Percentiles rank a stretch among this genome's conserved stretches.
Evolutionary conservation across 2,888 invertebrate species (phyloP).

Genomic region (Nemurella pictetii): DNA sequence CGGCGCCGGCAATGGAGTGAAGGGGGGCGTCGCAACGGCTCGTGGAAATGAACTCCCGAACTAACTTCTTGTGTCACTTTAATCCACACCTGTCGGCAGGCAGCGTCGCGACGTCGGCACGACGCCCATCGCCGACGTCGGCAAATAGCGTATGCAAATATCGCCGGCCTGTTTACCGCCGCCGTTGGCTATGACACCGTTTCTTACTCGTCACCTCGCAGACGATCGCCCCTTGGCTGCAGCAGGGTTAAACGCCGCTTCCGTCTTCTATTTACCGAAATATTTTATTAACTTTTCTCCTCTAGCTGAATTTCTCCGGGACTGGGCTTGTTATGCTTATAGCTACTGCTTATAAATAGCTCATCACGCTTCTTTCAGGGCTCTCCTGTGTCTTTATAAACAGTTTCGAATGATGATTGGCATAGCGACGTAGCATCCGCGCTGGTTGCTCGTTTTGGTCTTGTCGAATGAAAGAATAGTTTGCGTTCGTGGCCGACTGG

Average conservation of each 20-base stretch:
- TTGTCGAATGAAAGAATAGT: neutral
- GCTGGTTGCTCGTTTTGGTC: neutral
- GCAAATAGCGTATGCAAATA: neutral
- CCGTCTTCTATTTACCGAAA: neutral
- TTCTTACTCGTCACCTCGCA: neutral
- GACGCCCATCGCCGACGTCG: neutral
- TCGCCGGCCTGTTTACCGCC: neutral
- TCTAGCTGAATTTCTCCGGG: neutral
- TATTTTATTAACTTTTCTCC: neutral
- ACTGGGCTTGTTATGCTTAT: neutral
- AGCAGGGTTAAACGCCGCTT: neutral
- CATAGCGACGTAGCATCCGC: neutral
- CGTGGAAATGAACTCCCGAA: constrained; percentile 5
- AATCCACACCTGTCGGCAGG: constrained; percentile 33
- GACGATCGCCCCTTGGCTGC: neutral
- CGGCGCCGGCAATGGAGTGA: neutral
- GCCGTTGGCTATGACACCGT: neutral
- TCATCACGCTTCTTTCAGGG: neutral
- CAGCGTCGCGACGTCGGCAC: neutral
- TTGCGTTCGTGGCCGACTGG: neutral
- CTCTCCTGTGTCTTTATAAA: neutral
- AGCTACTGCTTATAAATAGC: neutral
- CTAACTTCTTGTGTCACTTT: constrained; percentile 32
- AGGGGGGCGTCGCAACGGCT: constrained; percentile 1
- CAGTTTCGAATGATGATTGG: neutral